Evolutionary conservation across 1,140 invertebrate species (phyloP), one percentile per base, ranked within the genome.

Genomic region (Rhopalosiphum padi): DNA sequence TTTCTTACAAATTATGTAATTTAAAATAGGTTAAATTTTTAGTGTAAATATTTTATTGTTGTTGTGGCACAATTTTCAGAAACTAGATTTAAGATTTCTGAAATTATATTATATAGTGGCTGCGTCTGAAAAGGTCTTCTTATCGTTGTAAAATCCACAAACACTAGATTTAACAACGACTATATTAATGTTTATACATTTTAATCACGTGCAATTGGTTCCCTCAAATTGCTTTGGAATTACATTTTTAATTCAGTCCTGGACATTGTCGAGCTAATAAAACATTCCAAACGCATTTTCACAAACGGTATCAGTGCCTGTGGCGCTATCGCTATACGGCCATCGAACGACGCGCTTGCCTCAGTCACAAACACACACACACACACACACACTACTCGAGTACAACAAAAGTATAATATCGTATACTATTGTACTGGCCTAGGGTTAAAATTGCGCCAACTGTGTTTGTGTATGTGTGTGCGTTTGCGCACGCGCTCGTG

Each of bases 221-320:
- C 55, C 7, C 88, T 35, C 7, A 55, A 55, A 89, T 86, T 86
- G 43, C 85, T 46, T 46, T 41, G 43, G 43, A 86, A 86, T 89
- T 55, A 55, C 48, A 89, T 89, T 89, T 89, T 89, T 89, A 89
- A 89, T 89, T 41, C 53, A 55, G 88, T 55, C 48, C 35, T 22
- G 51, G 35, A 55, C 53, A 55, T 55, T 89, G 53, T 41, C 35
- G 22, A 25, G 22, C 88, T 41, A 51, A 55, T 89, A 89, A 55
- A 89, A 89, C 88, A 89, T 89, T 89, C 88, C 48, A 30, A 41
- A 41, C 88, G 88, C 51, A 30, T 55, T 37, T 89, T 25, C 41
- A 23, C 48, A 53, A 77, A 77, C 87, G n/a, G 46, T 87, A 85
- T 85, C 86, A 35, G 43, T 87, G 30, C 30, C 43, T 6, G 37